Evolutionary conservation across 2,797 vertebrate genomes (phyloP).

Genomic region (Acanthurus leucopareius): DNA sequence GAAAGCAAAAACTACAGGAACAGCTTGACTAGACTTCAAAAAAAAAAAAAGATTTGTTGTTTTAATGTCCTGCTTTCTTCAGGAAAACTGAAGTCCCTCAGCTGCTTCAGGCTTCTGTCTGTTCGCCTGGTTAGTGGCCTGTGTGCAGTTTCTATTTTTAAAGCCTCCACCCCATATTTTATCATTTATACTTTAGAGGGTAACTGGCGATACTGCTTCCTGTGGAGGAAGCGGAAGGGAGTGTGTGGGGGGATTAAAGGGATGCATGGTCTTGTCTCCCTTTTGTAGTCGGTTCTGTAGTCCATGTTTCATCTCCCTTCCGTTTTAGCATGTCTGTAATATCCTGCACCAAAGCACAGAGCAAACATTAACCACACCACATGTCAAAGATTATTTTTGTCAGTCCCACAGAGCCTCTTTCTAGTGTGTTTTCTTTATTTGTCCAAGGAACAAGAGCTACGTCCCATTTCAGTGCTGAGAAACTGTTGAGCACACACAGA

Average conservation of each 20-base stretch:
- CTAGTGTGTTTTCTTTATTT: conserved; percentile 30
- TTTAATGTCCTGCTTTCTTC: conserved; percentile 19
- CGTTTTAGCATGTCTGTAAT: conserved; percentile 45
- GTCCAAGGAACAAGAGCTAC: conserved; percentile 35
- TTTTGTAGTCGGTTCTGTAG: conserved; percentile 48
- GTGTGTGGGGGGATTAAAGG: conserved; percentile 77
- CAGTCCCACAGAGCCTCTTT: conserved; percentile 27
- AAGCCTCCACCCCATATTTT: conserved; percentile 75
- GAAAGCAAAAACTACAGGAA: conserved; percentile 18
- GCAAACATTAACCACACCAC: conserved; percentile 55
- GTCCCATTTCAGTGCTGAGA: conserved; percentile 15
- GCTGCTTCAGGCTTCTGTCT: conserved; percentile 3
- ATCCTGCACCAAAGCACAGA: conserved; percentile 57
- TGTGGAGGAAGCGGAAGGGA: conserved; percentile 78
- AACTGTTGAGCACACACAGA: conserved; percentile 5
- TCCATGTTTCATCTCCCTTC: conserved; percentile 68
- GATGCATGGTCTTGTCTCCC: conserved; percentile 67
- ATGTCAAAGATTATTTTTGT: conserved; percentile 53
- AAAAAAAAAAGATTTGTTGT: conserved; percentile 10
- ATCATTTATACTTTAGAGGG: conserved; percentile 81
- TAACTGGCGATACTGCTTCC: conserved; percentile 72
- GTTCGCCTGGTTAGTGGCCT: conserved; percentile 42
- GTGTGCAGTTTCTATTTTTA: conserved; percentile 78
- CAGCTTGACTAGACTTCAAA: background rate
- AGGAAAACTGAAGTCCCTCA: conserved; percentile 9